Base-by-base conservation (phyloP, 2,888 invertebrate genomes). In the Fabriciana adippe region DNA sequence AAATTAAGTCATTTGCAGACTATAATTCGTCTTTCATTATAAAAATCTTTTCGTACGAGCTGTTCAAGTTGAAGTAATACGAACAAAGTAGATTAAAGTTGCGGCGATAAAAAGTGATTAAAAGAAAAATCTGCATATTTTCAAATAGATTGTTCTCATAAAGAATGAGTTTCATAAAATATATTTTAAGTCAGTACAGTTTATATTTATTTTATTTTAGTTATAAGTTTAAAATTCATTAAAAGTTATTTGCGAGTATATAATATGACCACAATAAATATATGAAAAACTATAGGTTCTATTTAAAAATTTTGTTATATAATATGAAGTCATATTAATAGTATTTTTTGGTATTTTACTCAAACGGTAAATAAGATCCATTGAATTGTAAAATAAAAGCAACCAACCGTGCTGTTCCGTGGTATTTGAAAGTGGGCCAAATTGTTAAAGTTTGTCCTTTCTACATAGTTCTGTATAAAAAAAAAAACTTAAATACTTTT, bases 1-100 rank as follows among this genome's bases (percentile, higher is more conserved):
- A 26, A 26, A 26, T 26, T 26, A 26, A 26, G 26, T 26, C 26
- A 26, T 26, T 26, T 26, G 26, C 26, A 26, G 26, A 26, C 26
- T 26, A 26, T 26, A 26, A 26, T 26, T 0, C 26, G 26, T 26
- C 26, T 5, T 26, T 26, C 5, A 15, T 64, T 64, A 70, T 60
- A 67, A 67, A 64, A 67, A 55, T 66, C 59, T 63, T 62, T 31
- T 53, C 65, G 48, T 61, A 70, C 60, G 63, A 71, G 66, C 64
- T 66, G 59, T 62, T 71, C 65, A 80, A 76, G 83, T 81, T 83
- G 88, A 89, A 90, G 88, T 89, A 90, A 90, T 90, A 88, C 88
- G 86, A 90, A 90, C 88, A 89, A 89, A 90, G 89, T 87, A 89
- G 89, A 90, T 90, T 90, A 90, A 90, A 91, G 89, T 92, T 88